Evolutionary conservation across 2,797 vertebrate genomes (phyloP), one percentile per base, ranked within the genome.

Genomic region (Eupleurogrammus muticus): DNA sequence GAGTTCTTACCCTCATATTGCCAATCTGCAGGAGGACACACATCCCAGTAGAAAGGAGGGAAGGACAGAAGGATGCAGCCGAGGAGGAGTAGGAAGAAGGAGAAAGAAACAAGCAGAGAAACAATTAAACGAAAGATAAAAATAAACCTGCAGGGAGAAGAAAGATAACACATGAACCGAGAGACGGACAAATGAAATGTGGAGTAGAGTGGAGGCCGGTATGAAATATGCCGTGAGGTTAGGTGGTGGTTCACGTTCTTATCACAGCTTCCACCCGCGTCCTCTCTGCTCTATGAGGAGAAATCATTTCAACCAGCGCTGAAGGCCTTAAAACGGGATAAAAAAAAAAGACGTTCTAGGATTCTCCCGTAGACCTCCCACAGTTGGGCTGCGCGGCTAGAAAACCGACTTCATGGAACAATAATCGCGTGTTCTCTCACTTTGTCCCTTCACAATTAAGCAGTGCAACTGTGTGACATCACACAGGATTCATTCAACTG

Each of bases 1-100:
- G 32, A 52, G 62, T 48, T 94, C 97, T 99, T 97, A 99, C 98
- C 98, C 94, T 99, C 98, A 87, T 98, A 99, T 92, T 99, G 97
- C 97, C 97, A 98, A 90, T 99, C 98, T 99, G 95, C 86, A 95
- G 92, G 90, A 90, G 93, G 93, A 94, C 91, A 93, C 85, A 92
- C 75, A 84, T 87, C 93, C 93, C 91, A 93, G 93, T 92, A 92
- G 90, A 66, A 74, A 57, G 66, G 62, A 57, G 19, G 54, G 48
- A 64, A 54, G 61, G 48, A 64, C 19, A 38, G 40, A 66, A 55
- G 60, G 65, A 5, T 34, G 54, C 47, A 73, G 50, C 66, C 72
- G 48, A 51, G 53, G 47, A 35, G 75, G 24, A 35, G 64, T 3
- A 61, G 24, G 9, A 59, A 44, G 9, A 51, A 59, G 17, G 35